Base-by-base conservation (phyloP, 2,888 invertebrate genomes). In the Taphrorychus bicolor region DNA sequence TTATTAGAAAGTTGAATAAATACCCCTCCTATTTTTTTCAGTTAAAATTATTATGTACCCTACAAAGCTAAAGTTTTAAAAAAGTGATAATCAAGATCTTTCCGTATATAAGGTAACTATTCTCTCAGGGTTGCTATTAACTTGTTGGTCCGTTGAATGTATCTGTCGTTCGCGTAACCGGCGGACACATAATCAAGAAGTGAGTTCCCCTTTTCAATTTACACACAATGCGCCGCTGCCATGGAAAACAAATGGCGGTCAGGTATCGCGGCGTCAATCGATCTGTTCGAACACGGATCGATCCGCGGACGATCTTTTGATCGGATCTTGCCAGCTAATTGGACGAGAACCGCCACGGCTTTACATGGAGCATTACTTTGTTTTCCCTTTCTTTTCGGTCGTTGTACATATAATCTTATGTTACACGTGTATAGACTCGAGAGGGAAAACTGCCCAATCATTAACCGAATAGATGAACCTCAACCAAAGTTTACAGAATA, bases 271-370 rank as follows among this genome's bases (percentile, higher is more conserved):
- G 63, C 64, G 64, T 69, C 66, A 66, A 66, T 66, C 66, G 66
- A 66, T 66, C 66, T 66, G 66, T 66, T 66, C 60, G 57, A 60
- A 66, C 66, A 66, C 66, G 51, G 57, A 67, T 67, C 67, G 67
- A 67, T 66, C 60, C 52, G 22, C 42, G 23, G 61, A 42, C 41
- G 66, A 59, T 59, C 57, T 49, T 66, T 66, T 66, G 60, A 60
- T 60, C 60, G 41, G 57, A 57, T 62, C 62, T 58, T 18, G 17
- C 21, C 54, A 54, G 42, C 67, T 67, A 67, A 67, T 67, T 67
- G 67, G 67, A 67, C 48, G 41, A 65, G 48, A 59, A 51, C 45
- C 58, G 49, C 41, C 64, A 59, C 60, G 52, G 22, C 60, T 60
- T 59, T 51, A 58, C 58, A 49, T 59, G 51, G 40, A 19, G n/a